Conservation (phyloP, 2,113 vertebrate species). For the Phalacrocorax carbo region DNA sequence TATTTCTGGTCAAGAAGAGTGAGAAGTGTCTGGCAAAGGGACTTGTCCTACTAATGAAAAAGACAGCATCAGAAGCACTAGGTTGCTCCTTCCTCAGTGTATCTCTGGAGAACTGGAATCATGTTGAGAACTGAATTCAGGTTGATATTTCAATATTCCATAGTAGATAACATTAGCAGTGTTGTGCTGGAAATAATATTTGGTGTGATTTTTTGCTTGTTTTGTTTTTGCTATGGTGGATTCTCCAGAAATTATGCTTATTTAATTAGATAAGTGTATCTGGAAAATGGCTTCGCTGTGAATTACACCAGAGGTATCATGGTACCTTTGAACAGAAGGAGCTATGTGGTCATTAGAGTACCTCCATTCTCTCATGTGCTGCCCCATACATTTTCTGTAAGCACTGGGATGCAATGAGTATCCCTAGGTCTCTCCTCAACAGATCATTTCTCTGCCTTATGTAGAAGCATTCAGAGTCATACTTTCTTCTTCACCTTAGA, state of each 20-base stretch:
- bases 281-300: neutral
- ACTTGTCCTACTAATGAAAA: neutral
- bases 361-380: neutral
- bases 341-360: neutral
- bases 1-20: neutral
- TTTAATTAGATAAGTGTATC: neutral
- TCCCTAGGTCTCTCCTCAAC: neutral
- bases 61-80: neutral
- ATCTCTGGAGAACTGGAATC: neutral
- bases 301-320: neutral
- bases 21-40: neutral
- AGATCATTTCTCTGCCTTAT: neutral
- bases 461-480: neutral
- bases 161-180: neutral
- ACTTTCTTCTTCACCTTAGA: neutral
- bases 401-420: fast-evolving
- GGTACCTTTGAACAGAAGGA: neutral
- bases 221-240: neutral
- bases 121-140: neutral
- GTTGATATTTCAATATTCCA: neutral
- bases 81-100: neutral
- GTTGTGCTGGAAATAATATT: neutral
- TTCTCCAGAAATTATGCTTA: neutral
- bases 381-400: neutral
- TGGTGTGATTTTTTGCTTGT: neutral